A percentile compares a stretch with the other conserved stretches of the same genome.
Evolutionary conservation across 2,888 invertebrate species (phyloP).

Genomic region (Conomelus anceps): DNA sequence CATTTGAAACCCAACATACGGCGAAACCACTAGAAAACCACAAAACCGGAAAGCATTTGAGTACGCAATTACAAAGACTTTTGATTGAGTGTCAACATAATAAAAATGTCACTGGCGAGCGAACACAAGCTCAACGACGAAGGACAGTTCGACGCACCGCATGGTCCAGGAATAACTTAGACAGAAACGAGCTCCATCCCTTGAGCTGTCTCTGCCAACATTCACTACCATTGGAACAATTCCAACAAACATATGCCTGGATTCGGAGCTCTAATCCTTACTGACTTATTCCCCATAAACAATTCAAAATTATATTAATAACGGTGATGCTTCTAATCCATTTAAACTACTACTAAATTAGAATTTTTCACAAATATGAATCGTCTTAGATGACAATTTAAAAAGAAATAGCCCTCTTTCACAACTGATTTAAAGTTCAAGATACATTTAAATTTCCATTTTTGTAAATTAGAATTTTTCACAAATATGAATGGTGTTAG

Average conservation of each 20-base stretch:
- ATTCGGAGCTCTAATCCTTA: background rate
- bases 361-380: background rate
- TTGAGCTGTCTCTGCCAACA: background rate
- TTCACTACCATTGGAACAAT: constrained; percentile 1
- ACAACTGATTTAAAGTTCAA: too few relatives aligned
- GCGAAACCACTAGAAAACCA: background rate
- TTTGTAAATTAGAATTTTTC: background rate
- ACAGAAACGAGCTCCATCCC: background rate
- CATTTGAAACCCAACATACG: background rate
- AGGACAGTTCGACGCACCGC: constrained; percentile 19
- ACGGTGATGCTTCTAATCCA: background rate
- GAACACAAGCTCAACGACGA: background rate
- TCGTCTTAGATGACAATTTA: too few relatives aligned
- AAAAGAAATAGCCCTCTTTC: too few relatives aligned
- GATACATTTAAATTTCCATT: background rate
- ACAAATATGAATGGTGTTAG: background rate
- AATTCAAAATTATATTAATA: background rate
- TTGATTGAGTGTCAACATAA: background rate
- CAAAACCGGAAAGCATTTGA: background rate
- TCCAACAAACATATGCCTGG: background rate
- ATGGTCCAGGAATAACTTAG: background rate
- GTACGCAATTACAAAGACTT: background rate
- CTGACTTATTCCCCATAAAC: background rate
- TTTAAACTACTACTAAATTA: background rate
- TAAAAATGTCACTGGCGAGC: background rate